phyloP scores from a whole-genome alignment of 2,888 invertebrate genomes.

The Spatulosminthurus flaviceps region DNA sequence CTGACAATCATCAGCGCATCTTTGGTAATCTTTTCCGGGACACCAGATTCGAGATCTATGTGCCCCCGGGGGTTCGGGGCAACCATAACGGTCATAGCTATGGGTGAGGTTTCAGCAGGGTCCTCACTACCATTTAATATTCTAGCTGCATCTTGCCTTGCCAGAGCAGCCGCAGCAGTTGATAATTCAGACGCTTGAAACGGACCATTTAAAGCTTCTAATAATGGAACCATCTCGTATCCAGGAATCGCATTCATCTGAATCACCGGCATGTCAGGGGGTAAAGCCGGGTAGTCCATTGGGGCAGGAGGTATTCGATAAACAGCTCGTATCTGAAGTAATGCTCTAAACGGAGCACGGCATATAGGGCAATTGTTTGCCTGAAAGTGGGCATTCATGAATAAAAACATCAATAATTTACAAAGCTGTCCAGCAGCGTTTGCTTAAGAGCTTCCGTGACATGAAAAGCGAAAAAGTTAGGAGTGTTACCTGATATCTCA shows the following conservation, averaged over 20 bases:
- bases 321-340: slow-evolving; percentile 93
- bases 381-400: too few species aligned
- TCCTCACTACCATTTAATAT: slow-evolving; percentile 57
- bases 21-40: slow-evolving; percentile 35
- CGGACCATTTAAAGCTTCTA: slow-evolving; percentile 96
- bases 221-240: slow-evolving; percentile 91
- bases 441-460: too few species aligned
- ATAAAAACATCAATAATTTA: too few species aligned
- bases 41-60: slow-evolving; percentile 28
- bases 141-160: slow-evolving; percentile 59
- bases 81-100: slow-evolving; percentile 63
- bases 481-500: slow-evolving; percentile 85
- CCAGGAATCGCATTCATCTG: slow-evolving; percentile 69
- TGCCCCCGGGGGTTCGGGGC: slow-evolving; percentile 52
- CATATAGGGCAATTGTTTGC: slow-evolving; percentile 99
- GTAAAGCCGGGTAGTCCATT: slow-evolving; percentile 68
- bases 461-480: too few species aligned
- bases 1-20: slow-evolving; percentile 44
- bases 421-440: too few species aligned
- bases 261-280: slow-evolving; percentile 69
- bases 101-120: slow-evolving; percentile 55
- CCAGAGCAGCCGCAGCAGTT: slow-evolving; percentile 55
- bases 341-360: slow-evolving; percentile 95
- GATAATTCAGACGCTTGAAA: slow-evolving; percentile 67
- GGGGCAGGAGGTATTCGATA: slow-evolving; percentile 72